Conservation (phyloP, 2,113 vertebrate species). For the Alosa alosa region DNA sequence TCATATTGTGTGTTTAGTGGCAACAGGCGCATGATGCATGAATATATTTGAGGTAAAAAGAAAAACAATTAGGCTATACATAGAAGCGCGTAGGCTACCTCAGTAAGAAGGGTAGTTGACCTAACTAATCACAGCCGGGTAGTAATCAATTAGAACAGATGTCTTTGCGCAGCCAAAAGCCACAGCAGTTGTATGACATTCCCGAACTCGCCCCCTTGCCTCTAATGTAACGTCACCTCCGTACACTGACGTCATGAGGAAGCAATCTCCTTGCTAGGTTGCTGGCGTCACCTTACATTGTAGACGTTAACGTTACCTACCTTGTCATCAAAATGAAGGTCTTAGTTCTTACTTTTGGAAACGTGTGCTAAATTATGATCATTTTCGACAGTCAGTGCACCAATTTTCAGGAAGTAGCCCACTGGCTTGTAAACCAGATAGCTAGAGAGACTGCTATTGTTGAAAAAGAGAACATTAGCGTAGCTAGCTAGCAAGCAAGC, state of each 20-base stretch:
- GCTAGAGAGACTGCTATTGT: background rate
- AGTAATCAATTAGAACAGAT: background rate
- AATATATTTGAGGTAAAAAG: no score
- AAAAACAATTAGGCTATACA: no score
- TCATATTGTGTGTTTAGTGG: no score
- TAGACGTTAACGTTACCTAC: background rate
- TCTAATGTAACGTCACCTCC: background rate
- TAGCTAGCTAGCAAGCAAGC: background rate
- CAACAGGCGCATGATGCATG: no score
- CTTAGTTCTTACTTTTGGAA: background rate
- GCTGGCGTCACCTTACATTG: background rate
- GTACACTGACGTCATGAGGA: background rate
- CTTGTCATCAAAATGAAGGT: background rate
- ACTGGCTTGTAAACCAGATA: background rate
- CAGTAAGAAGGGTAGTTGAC: no score
- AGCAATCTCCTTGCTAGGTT: background rate
- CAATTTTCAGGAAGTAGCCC: background rate
- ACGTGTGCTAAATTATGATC: background rate
- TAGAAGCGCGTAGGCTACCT: no score
- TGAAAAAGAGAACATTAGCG: background rate
- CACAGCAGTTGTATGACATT: background rate
- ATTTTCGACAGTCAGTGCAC: background rate
- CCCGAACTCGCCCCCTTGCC: background rate
- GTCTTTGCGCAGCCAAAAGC: background rate
- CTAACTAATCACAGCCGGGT: background rate